Evolutionary conservation across 2,113 vertebrate species (phyloP).

Genomic region (Pituophis catenifer): DNA sequence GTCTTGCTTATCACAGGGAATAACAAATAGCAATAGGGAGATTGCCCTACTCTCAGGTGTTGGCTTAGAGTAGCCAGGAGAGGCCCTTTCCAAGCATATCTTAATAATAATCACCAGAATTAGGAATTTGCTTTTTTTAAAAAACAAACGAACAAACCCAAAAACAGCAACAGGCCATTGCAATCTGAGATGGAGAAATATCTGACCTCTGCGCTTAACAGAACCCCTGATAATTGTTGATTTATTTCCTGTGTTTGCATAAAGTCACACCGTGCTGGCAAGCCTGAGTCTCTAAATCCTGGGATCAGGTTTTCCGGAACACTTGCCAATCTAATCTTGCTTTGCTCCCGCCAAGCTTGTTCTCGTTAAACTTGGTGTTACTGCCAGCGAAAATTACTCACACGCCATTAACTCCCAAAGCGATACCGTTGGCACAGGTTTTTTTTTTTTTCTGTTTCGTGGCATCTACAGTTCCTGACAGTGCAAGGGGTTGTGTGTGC

Average conservation of each 20-base stretch:
- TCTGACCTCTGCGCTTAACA: background rate
- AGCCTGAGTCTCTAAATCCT: background rate
- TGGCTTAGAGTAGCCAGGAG: background rate
- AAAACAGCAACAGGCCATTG: background rate
- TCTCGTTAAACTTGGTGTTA: background rate
- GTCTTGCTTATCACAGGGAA: background rate
- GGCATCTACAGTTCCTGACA: background rate
- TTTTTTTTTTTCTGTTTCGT: background rate
- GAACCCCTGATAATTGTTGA: background rate
- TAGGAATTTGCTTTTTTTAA: background rate
- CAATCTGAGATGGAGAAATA: background rate
- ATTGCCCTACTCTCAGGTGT: background rate
- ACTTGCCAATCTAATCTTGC: background rate
- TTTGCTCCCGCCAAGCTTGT: background rate
- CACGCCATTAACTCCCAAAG: background rate
- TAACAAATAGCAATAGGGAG: background rate
- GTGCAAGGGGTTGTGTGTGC: background rate
- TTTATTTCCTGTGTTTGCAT: background rate
- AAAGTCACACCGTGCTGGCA: background rate
- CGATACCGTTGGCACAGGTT: background rate
- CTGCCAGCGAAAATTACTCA: background rate
- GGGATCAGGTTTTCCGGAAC: background rate
- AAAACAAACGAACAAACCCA: no score
- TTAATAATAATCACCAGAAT: background rate
- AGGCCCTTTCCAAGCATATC: background rate